Percentiles rank a stretch among this genome's conserved stretches.
phyloP scores from a whole-genome alignment of 2,113 vertebrate species.

The Bostrychus sinensis region DNA sequence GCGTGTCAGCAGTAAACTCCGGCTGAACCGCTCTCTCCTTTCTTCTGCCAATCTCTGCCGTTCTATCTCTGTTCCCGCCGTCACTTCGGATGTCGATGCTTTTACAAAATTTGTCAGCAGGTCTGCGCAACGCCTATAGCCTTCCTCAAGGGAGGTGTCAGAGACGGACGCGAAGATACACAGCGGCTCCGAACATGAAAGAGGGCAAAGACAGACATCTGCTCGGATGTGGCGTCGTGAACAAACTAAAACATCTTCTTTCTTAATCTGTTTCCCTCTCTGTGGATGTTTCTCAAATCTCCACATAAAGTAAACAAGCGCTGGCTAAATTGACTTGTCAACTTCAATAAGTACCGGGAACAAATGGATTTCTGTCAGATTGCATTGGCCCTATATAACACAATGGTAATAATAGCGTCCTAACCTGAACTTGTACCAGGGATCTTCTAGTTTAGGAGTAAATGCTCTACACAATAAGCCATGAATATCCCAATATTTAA shows the following conservation, averaged over 20 bases:
- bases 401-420: neutral
- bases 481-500: too few species aligned
- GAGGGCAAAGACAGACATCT: slow-evolving; percentile 27
- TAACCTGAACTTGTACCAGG: neutral
- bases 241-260: slow-evolving; percentile 36
- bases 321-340: slow-evolving; percentile 79
- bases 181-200: slow-evolving; percentile 9
- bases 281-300: slow-evolving; percentile 38
- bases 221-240: slow-evolving; percentile 25
- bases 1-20: slow-evolving; percentile 60
- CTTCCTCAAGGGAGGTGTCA: slow-evolving; percentile 52
- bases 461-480: too few species aligned
- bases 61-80: slow-evolving; percentile 28
- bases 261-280: slow-evolving; percentile 44
- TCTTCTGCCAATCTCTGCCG: slow-evolving; percentile 57
- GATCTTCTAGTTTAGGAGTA: too few species aligned
- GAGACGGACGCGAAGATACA: slow-evolving; percentile 40
- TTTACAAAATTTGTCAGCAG: slow-evolving; percentile 63
- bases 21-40: slow-evolving; percentile 62
- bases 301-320: slow-evolving; percentile 32
- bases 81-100: slow-evolving; percentile 57
- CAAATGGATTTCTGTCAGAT: slow-evolving; percentile 73
- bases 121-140: slow-evolving; percentile 52
- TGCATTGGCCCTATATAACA: slow-evolving; percentile 9
- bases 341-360: slow-evolving; percentile 74